Conservation (phyloP, 2,797 vertebrate species). For the Girardinus metallicus region DNA sequence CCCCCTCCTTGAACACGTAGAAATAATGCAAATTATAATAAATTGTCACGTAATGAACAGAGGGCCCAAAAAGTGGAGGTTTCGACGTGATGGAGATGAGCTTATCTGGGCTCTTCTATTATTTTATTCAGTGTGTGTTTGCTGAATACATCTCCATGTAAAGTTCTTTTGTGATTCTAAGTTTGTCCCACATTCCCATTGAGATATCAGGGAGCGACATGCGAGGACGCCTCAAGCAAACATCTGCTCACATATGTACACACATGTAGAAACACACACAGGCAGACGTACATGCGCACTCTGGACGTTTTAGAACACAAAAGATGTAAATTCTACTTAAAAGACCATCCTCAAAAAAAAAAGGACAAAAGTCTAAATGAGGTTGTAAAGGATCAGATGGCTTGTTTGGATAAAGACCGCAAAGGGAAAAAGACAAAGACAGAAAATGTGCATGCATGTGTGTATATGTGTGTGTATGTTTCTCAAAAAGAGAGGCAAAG, state of each 20-base stretch:
- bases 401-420: slow-evolving; percentile 36
- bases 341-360: slow-evolving; percentile 4
- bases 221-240: slow-evolving; percentile 75
- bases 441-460: slow-evolving; percentile 1
- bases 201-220: slow-evolving; percentile 74
- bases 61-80: slow-evolving; percentile 55
- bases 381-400: slow-evolving; percentile 24
- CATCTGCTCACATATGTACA: slow-evolving; percentile 80
- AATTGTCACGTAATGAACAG: slow-evolving; percentile 77
- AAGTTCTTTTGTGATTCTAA: slow-evolving; percentile 78
- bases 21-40: slow-evolving; percentile 78
- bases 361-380: slow-evolving; percentile 17
- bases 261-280: slow-evolving; percentile 83
- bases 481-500: slow-evolving; percentile 51
- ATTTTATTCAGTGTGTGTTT: slow-evolving; percentile 59
- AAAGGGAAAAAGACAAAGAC: slow-evolving; percentile 26
- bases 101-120: slow-evolving; percentile 47
- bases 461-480: slow-evolving; percentile 30
- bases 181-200: slow-evolving; percentile 76
- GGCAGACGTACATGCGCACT: slow-evolving; percentile 64
- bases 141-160: slow-evolving; percentile 55
- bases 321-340: slow-evolving; percentile 7
- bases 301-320: slow-evolving; percentile 39
- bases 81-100: slow-evolving; percentile 62
- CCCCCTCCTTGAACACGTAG: slow-evolving; percentile 77